Evolutionary conservation across 2,888 invertebrate genomes (phyloP).

Genomic region (Ochlodes sylvanus): DNA sequence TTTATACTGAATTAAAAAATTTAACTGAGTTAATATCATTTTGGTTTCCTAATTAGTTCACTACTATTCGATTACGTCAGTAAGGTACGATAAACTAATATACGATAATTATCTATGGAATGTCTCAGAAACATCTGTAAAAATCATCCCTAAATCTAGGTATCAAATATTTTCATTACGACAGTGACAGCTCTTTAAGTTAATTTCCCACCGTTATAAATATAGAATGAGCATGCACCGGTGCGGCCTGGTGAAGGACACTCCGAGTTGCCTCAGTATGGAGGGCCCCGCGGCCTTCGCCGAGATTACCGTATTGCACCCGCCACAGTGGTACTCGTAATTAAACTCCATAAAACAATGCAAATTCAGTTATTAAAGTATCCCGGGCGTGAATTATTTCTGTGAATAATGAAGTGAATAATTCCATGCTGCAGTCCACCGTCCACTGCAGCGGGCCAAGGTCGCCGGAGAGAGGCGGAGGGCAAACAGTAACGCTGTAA

Average conservation of each 20-base stretch:
- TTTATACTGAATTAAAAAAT: too few relatives aligned
- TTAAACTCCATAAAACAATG: slow-evolving; percentile 18
- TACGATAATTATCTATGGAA: too few relatives aligned
- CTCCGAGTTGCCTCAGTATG: neutral
- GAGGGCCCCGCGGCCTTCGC: neutral
- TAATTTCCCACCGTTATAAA: too few relatives aligned
- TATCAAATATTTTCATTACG: too few relatives aligned
- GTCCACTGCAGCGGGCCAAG: slow-evolving; percentile 39
- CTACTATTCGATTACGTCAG: too few relatives aligned
- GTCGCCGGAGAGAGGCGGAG: neutral
- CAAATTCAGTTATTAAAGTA: slow-evolving; percentile 13
- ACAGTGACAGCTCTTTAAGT: too few relatives aligned
- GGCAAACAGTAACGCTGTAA: neutral
- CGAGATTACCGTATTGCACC: neutral
- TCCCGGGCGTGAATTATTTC: slow-evolving; percentile 28
- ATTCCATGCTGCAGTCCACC: slow-evolving; percentile 23
- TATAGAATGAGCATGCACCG: too few relatives aligned
- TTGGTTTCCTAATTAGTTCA: too few relatives aligned
- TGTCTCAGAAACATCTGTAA: too few relatives aligned
- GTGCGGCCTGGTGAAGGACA: neutral
- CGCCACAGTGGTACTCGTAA: neutral
- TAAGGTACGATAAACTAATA: too few relatives aligned
- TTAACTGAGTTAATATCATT: too few relatives aligned
- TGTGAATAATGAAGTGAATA: slow-evolving; percentile 28
- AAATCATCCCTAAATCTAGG: too few relatives aligned